Conservation (phyloP, 2,888 invertebrate genomes). For the Ormyrus pomaceus region DNA sequence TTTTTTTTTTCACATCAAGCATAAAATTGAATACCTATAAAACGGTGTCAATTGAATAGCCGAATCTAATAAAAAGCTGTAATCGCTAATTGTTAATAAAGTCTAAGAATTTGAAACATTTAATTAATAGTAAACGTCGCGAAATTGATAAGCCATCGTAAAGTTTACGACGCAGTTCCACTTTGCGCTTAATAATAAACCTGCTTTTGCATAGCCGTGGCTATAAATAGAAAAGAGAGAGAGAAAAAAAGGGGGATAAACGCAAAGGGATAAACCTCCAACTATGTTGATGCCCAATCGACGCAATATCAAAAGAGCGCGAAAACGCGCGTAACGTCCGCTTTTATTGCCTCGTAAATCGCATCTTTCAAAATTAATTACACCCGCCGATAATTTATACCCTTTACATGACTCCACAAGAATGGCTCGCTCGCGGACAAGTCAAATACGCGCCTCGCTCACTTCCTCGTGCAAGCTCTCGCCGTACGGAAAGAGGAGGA, state of each 20-base stretch:
- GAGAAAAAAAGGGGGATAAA: too few species aligned
- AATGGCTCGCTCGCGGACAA: background rate
- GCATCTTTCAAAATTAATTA: conserved; percentile 46
- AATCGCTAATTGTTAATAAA: too few species aligned
- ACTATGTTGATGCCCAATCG: too few species aligned
- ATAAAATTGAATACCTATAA: too few species aligned
- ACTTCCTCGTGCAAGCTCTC: conserved; percentile 18
- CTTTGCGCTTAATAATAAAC: background rate
- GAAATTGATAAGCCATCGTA: background rate
- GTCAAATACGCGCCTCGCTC: conserved; percentile 1
- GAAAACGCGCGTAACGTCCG: conserved; percentile 22
- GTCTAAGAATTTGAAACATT: too few species aligned
- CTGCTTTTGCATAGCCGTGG: too few species aligned
- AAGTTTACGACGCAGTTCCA: conserved; percentile 13
- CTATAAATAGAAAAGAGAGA: too few species aligned
- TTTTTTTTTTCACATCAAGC: too few species aligned
- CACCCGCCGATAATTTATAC: conserved; percentile 34
- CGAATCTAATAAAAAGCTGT: too few species aligned
- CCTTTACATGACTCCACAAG: conserved; percentile 29
- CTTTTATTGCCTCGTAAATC: conserved; percentile 43
- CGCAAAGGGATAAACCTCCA: too few species aligned
- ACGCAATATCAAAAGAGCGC: conserved; percentile 8
- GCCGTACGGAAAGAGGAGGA: background rate
- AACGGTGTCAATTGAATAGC: too few species aligned
- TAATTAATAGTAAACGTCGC: too few species aligned